A percentile compares a stretch with the other conserved stretches of the same genome.
Evolutionary conservation across 2,113 vertebrate species (phyloP).

Genomic region (Brachyhypopomus occidentalis): DNA sequence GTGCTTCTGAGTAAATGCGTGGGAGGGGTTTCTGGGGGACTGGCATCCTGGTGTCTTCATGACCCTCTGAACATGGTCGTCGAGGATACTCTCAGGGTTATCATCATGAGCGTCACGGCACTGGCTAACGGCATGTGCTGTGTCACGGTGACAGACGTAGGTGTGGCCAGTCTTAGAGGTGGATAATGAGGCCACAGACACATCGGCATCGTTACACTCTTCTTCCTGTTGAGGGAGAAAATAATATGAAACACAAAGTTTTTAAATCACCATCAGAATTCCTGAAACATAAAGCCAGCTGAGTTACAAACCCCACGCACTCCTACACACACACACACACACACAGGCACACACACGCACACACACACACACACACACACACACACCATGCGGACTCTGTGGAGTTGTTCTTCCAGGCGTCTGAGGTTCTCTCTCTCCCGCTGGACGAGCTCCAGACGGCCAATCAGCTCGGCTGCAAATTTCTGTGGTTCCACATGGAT

Average conservation of each 20-base stretch:
- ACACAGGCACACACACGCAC: slow-evolving; percentile 23
- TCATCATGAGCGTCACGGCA: slow-evolving; percentile 86
- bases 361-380: slow-evolving; percentile 20
- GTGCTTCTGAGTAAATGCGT: too few species aligned
- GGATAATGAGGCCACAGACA: slow-evolving; percentile 75
- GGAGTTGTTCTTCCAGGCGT: slow-evolving; percentile 88
- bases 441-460: slow-evolving; percentile 88
- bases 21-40: slow-evolving; percentile 51
- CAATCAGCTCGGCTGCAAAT: slow-evolving; percentile 93
- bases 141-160: slow-evolving; percentile 28
- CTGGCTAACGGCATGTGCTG: slow-evolving; percentile 69
- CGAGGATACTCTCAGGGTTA: slow-evolving; percentile 90
- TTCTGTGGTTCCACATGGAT: slow-evolving; percentile 92
- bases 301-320: too few species aligned
- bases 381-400: slow-evolving; percentile 1
- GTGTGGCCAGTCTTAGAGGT: slow-evolving; percentile 73
- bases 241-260: neutral
- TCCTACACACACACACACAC: neutral
- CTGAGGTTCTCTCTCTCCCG: slow-evolving; percentile 78
- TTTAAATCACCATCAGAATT: neutral
- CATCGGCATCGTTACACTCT: slow-evolving; percentile 88
- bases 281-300: neutral
- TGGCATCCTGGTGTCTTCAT: slow-evolving; percentile 93
- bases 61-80: slow-evolving; percentile 90
- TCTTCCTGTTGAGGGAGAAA: slow-evolving; percentile 80